phyloP scores from a whole-genome alignment of 2,113 vertebrate species.

The Rhombomys opimus region DNA sequence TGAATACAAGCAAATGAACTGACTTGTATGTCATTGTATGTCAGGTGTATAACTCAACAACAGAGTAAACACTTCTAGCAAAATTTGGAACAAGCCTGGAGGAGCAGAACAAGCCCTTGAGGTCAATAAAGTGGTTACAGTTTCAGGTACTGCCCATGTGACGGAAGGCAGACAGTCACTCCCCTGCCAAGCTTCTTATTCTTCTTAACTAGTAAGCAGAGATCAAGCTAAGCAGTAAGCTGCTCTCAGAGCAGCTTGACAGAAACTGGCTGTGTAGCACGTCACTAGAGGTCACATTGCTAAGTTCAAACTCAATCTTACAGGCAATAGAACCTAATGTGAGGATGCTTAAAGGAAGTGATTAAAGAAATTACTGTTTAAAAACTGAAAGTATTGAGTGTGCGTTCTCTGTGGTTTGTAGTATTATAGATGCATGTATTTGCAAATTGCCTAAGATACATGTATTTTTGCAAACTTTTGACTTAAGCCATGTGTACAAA shows the following conservation, averaged over 20 bases:
- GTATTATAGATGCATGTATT: background rate
- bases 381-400: background rate
- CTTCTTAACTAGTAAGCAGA: background rate
- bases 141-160: background rate
- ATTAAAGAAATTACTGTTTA: conserved; percentile 19
- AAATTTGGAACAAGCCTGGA: background rate
- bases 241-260: background rate
- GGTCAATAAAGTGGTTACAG: background rate
- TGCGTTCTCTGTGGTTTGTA: background rate
- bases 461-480: background rate
- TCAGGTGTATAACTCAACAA: background rate
- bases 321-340: background rate
- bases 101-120: background rate
- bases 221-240: background rate
- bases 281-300: background rate
- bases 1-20: background rate
- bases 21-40: background rate
- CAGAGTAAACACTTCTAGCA: background rate
- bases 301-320: background rate
- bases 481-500: background rate
- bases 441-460: background rate
- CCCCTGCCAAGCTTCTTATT: background rate
- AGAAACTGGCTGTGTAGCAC: background rate
- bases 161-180: background rate
- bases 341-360: background rate